Evolutionary conservation across 2,797 vertebrate genomes (phyloP).

Genomic region (Megaceryle alcyon): DNA sequence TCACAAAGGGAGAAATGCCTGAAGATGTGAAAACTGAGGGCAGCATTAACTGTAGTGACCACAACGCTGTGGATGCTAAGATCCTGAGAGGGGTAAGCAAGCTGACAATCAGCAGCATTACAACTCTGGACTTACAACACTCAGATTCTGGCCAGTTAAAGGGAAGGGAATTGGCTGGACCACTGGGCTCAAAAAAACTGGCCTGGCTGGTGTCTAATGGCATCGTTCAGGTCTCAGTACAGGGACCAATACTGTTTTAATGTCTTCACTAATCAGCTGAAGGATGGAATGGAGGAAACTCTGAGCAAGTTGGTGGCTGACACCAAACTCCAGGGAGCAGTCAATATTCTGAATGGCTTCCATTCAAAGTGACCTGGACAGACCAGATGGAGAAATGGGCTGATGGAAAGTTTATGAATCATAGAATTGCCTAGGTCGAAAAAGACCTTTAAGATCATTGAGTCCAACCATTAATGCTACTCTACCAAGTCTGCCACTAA

Average conservation of each 20-base stretch:
- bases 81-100: background rate
- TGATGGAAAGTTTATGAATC: too few relatives aligned
- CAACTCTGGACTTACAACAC: background rate
- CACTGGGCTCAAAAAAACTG: background rate
- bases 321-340: background rate
- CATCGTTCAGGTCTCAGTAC: background rate
- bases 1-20: background rate
- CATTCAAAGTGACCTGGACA: background rate
- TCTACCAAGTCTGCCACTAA: too few relatives aligned
- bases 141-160: background rate
- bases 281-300: background rate
- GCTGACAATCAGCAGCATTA: background rate
- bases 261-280: background rate
- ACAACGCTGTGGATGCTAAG: background rate
- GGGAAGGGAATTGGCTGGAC: background rate
- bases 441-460: too few relatives aligned
- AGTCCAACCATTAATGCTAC: too few relatives aligned
- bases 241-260: background rate
- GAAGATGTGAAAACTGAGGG: background rate
- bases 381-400: too few relatives aligned
- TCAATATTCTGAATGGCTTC: background rate
- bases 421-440: too few relatives aligned
- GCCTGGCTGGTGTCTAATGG: background rate
- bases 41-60: background rate
- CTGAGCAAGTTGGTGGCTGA: background rate